Conservation (phyloP, 2,888 invertebrate species). For the Agrotis puta region DNA sequence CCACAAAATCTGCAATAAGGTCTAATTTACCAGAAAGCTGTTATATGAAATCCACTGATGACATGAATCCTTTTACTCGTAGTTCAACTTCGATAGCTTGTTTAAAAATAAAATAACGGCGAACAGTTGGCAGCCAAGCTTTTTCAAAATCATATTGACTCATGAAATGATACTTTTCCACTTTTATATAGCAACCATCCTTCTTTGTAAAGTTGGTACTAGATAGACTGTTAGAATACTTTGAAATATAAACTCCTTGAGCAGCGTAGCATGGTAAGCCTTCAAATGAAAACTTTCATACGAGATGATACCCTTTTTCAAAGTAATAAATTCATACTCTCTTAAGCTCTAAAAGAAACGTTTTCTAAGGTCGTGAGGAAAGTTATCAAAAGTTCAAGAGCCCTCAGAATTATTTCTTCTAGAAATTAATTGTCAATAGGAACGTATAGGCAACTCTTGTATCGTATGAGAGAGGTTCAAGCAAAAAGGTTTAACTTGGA, state of each 20-base stretch:
- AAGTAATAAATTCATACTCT: slow-evolving; percentile 51
- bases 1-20: too few relatives aligned
- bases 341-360: slow-evolving; percentile 36
- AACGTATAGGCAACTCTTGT: slow-evolving; percentile 1
- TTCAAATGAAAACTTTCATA: slow-evolving; percentile 39
- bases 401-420: slow-evolving; percentile 41
- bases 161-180: too few relatives aligned
- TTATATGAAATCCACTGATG: too few relatives aligned
- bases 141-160: too few relatives aligned
- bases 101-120: too few relatives aligned
- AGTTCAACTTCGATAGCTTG: too few relatives aligned
- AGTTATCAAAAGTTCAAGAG: slow-evolving; percentile 47
- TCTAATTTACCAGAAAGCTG: too few relatives aligned
- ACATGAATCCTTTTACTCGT: too few relatives aligned
- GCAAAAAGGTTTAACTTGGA: slow-evolving; percentile 53
- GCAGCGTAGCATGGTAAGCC: not conserved
- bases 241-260: slow-evolving; percentile 27
- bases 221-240: slow-evolving; percentile 2
- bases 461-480: slow-evolving; percentile 1
- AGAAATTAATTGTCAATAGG: slow-evolving; percentile 33
- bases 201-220: not conserved
- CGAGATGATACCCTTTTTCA: slow-evolving; percentile 39
- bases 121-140: too few relatives aligned
- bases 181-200: not conserved
- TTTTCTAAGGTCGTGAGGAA: slow-evolving; percentile 32